Evolutionary conservation across 2,888 invertebrate genomes (phyloP).

Genomic region (Lottia gigantea): DNA sequence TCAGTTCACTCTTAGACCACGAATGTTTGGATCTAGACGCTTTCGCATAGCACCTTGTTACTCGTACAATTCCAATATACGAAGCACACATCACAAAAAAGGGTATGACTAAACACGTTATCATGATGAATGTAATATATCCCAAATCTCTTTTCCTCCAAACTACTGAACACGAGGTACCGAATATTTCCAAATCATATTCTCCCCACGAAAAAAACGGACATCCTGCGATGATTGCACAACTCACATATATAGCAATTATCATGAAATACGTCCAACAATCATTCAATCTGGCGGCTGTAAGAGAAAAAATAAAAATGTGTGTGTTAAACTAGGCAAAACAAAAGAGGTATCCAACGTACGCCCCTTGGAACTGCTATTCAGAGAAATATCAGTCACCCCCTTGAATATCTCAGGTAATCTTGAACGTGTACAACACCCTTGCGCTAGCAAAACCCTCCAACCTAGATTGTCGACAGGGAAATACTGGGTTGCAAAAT

Average conservation of each 20-base stretch:
- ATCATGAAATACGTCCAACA: slow-evolving; percentile 1
- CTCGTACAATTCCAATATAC: slow-evolving; percentile 4
- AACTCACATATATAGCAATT: neutral
- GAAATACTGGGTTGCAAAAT: too few species aligned
- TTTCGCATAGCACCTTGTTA: slow-evolving; percentile 3
- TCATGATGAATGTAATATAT: slow-evolving; percentile 26
- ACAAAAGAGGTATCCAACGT: too few species aligned
- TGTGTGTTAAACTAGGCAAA: too few species aligned
- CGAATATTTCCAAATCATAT: slow-evolving; percentile 36
- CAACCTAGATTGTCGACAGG: too few species aligned
- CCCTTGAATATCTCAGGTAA: too few species aligned
- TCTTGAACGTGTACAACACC: too few species aligned
- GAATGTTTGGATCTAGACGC: neutral
- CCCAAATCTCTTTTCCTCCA: slow-evolving; percentile 19
- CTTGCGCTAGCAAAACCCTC: too few species aligned
- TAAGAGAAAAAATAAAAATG: neutral
- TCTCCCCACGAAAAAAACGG: slow-evolving; percentile 40
- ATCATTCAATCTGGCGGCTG: neutral
- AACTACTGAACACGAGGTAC: slow-evolving; percentile 32
- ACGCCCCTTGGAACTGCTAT: too few species aligned
- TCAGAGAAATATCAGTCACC: too few species aligned
- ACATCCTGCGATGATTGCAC: slow-evolving; percentile 19
- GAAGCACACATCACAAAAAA: slow-evolving; percentile 26
- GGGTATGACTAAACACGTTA: slow-evolving; percentile 29
- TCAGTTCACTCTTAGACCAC: slow-evolving; percentile 12